Conservation (phyloP, 2,113 vertebrate genomes). For the Miniopterus natalensis region DNA sequence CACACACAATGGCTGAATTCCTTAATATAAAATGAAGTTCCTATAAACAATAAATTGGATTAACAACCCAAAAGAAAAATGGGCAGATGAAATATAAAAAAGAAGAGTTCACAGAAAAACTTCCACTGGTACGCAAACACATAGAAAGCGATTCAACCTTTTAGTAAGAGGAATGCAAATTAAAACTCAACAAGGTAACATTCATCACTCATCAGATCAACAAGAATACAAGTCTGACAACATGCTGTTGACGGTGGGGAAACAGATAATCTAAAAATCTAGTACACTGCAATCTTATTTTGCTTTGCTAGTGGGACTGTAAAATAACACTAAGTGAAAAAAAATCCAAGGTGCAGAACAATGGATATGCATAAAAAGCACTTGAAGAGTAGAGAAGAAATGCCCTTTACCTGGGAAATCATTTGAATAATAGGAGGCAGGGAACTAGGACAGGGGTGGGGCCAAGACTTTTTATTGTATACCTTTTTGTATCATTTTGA, state of each 20-base stretch:
- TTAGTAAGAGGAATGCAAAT: background rate
- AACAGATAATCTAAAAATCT: background rate
- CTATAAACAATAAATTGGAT: background rate
- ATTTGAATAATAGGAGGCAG: background rate
- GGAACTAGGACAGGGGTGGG: background rate
- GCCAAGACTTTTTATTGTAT: background rate
- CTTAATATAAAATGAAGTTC: background rate
- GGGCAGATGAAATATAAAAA: background rate
- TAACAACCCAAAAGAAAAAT: background rate
- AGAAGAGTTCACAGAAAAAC: background rate
- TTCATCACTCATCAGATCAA: background rate
- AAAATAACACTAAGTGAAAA: background rate
- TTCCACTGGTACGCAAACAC: background rate
- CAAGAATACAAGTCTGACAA: background rate
- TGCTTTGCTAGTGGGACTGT: background rate
- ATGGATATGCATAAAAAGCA: background rate
- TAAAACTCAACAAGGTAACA: background rate
- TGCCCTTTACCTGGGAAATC: background rate
- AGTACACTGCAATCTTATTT: background rate
- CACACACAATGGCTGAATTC: background rate
- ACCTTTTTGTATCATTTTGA: background rate
- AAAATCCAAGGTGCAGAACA: background rate
- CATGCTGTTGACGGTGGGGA: background rate
- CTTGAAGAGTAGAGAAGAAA: background rate
- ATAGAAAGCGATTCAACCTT: background rate